Percentiles rank a stretch among this genome's conserved stretches.
phyloP scores from a whole-genome alignment of 1,140 invertebrate genomes.

The Gryllus bimaculatus region DNA sequence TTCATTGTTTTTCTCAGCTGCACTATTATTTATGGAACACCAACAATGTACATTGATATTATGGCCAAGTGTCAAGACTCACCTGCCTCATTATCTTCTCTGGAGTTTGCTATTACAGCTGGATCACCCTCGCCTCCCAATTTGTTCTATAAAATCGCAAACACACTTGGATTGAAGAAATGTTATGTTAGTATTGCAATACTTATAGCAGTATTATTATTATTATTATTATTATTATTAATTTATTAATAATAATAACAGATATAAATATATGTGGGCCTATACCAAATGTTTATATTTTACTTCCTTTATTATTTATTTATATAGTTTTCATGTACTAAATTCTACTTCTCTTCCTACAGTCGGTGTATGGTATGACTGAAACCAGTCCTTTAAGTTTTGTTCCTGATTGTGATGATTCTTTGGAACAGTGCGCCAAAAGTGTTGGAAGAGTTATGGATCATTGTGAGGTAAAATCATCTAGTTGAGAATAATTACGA shows the following conservation, averaged over 20 bases:
- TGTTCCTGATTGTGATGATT: constrained; percentile 31
- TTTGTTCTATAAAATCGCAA: constrained; percentile 53
- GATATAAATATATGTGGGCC: too few species aligned
- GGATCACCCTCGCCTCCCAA: constrained; percentile 67
- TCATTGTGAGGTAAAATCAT: constrained; percentile 27
- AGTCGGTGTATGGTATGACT: constrained; percentile 81
- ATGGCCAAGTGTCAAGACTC: constrained; percentile 31
- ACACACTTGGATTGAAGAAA: constrained; percentile 37
- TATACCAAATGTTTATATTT: too few species aligned
- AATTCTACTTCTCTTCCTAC: constrained; percentile 30
- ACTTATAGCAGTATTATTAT: background rate
- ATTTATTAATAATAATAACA: too few species aligned
- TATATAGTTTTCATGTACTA: too few species aligned
- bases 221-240: too few species aligned
- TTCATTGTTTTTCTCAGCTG: constrained; percentile 44
- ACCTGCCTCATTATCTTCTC: constrained; percentile 13
- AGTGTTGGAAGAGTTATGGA: constrained; percentile 7
- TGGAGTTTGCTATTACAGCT: constrained; percentile 56
- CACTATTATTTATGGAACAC: constrained; percentile 76
- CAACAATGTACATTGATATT: constrained; percentile 93
- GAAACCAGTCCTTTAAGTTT: constrained; percentile 72
- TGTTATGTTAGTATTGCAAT: constrained; percentile 36
- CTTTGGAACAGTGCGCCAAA: background rate
- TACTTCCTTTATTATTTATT: too few species aligned
- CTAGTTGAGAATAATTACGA: background rate